Evolutionary conservation across 2,113 vertebrate species (phyloP), one percentile per base, ranked within the genome.

Genomic region (Platysternon megacephalum): DNA sequence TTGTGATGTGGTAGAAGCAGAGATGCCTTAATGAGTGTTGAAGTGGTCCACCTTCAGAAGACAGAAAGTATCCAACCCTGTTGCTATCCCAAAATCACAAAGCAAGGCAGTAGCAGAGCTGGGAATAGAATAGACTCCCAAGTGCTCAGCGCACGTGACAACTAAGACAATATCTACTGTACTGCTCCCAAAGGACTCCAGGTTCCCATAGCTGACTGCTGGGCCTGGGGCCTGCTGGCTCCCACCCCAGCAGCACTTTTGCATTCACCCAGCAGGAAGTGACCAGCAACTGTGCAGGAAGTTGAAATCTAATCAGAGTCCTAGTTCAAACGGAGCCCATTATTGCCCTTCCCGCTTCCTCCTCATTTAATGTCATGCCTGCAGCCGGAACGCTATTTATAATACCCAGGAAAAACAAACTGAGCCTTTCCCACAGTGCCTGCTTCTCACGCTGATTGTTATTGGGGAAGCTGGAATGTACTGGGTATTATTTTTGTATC

Each of bases 351-450:
- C 80, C 94, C 74, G 89, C 32, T 78, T 93, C 87, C 87, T 90
- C 74, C 0, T 6, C 5, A 4, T 85, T 96, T 93, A 94, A 90
- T 94, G 87, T 95, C 48, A 81, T 78, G 84, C 79, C 96, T 79
- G 56, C 86, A 91, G 93, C 89, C 84, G 1, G 88, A 46, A 11
- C 82, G 91, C 97, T 98, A 97, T 98, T 98, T 98, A 97, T 98
- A 98, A 91, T 83, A 76, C 21, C 78, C 88, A 98, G 97, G 97
- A 98, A 97, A 96, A 97, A 86, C 44, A 1, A 97, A 90, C 87
- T 55, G 94, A 94, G 94, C 94, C 94, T 96, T 98, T 97, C 97
- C 97, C 97, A 97, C 97, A 96, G 95, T 87, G 88, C 89, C 0
- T 87, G 83, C 88, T 94, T 88, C 86, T 93, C 93, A 53, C 72